Evolutionary conservation across 1,140 invertebrate genomes (phyloP), one percentile per base, ranked within the genome.

Genomic region (Drosophila busckii): DNA sequence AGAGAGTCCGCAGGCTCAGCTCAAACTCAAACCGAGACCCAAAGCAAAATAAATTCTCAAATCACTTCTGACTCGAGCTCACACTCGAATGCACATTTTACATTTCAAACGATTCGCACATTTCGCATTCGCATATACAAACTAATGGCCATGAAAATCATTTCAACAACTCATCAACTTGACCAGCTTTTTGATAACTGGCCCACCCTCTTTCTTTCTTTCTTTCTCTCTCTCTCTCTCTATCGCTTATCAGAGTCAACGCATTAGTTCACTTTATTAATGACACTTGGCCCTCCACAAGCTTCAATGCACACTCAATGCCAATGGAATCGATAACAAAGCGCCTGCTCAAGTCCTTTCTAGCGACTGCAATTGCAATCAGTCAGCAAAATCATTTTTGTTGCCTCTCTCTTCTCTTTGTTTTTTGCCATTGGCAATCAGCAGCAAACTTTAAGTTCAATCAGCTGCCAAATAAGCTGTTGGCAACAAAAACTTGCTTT

Each of bases 21-120:
- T n/a, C n/a, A n/a, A n/a, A n/a, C n/a, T n/a, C n/a, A n/a, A n/a
- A n/a, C n/a, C n/a, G n/a, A n/a, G n/a, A n/a, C n/a, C n/a, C n/a
- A n/a, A 34, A 50, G 34, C 22, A 15, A n/a, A 38, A 34, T 19
- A 40, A 48, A 44, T 56, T 41, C 50, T 49, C 54, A 34, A 49
- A n/a, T n/a, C n/a, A n/a, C n/a, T n/a, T n/a, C n/a, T 52, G 37
- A 32, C 9, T 52, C 37, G 37, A 59, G 23, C 40, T 46, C n/a
- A 35, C 41, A 54, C 17, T 54, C 49, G 41, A 54, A 38, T 61
- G 58, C 58, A 61, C 58, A 61, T 56, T 55, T 55, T 55, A 55
- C 52, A 55, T 48, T 61, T 61, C 40, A 53, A 60, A 60, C 54
- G 40, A 20, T 32, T 22, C 31, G 9, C 49, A 60, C 56, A 53